phyloP scores from a whole-genome alignment of 2,113 vertebrate genomes.

The Crotalus helleri region DNA sequence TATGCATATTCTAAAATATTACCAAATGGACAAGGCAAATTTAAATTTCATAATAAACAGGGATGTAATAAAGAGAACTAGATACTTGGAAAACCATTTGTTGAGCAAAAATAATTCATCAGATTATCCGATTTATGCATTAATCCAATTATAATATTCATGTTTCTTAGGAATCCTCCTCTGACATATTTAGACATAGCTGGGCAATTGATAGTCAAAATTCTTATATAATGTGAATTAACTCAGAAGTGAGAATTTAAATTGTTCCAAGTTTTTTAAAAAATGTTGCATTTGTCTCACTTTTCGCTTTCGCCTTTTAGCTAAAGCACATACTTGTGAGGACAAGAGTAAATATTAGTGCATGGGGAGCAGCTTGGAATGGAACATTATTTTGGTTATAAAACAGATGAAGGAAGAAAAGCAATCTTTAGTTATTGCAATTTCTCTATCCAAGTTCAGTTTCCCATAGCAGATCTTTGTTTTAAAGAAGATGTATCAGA shows the following conservation, averaged over 20 bases:
- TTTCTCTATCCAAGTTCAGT: not conserved
- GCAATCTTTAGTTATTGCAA: not conserved
- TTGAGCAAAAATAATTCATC: not conserved
- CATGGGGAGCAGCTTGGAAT: not conserved
- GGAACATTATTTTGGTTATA: not conserved
- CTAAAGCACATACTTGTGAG: not conserved
- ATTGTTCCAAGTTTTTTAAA: not conserved
- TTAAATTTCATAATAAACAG: not conserved
- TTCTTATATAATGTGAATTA: not conserved
- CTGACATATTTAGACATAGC: not conserved
- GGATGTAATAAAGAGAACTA: not conserved
- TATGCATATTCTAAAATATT: not conserved
- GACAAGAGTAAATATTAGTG: not conserved
- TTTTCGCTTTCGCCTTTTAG: not conserved
- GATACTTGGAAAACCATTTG: not conserved
- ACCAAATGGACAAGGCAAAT: not conserved
- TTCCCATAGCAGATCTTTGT: not conserved
- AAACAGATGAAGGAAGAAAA: not conserved
- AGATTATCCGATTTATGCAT: not conserved
- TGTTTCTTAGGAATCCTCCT: not conserved
- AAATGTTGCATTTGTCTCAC: not conserved
- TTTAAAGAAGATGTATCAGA: not conserved
- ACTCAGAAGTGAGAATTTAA: not conserved
- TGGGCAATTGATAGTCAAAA: not conserved
- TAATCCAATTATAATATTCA: not conserved